A percentile compares a stretch with the other conserved stretches of the same genome.
phyloP scores from a whole-genome alignment of 2,113 vertebrate species.

The Indicator maculatus region DNA sequence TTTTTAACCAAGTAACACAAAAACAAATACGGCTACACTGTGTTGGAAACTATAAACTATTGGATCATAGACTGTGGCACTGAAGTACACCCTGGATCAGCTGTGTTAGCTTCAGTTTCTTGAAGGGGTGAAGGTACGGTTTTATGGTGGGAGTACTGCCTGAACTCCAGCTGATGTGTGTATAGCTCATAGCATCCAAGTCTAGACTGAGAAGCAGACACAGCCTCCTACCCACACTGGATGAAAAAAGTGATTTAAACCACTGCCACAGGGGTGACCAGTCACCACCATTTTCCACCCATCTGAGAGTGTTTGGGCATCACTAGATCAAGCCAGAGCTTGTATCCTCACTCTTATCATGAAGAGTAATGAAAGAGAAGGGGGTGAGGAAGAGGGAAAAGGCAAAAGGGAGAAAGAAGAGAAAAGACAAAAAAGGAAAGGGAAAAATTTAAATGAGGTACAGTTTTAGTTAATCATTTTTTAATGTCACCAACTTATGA shows the following conservation, averaged over 20 bases:
- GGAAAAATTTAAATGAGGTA: background rate
- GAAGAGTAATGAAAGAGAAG: background rate
- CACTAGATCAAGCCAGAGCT: background rate
- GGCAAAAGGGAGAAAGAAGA: too few relatives aligned
- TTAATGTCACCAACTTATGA: background rate
- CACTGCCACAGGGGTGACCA: background rate
- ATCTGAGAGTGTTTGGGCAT: background rate
- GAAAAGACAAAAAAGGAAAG: background rate
- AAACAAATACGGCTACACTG: background rate
- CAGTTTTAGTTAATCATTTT: background rate
- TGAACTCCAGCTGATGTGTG: background rate
- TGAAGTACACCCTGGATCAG: accelerated
- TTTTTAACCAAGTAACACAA: background rate
- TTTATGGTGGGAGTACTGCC: background rate
- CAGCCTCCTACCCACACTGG: background rate
- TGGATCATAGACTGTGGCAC: background rate
- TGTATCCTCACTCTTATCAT: background rate
- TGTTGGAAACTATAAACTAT: background rate
- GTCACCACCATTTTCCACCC: background rate
- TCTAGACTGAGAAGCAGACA: conserved; percentile 16
- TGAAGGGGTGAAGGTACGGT: background rate
- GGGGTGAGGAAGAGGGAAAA: background rate
- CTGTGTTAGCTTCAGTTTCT: background rate
- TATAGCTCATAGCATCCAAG: background rate
- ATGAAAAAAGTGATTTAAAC: background rate